Evolutionary conservation across 2,888 invertebrate genomes (phyloP), one percentile per base, ranked within the genome.

Genomic region (Drosophila putrida): DNA sequence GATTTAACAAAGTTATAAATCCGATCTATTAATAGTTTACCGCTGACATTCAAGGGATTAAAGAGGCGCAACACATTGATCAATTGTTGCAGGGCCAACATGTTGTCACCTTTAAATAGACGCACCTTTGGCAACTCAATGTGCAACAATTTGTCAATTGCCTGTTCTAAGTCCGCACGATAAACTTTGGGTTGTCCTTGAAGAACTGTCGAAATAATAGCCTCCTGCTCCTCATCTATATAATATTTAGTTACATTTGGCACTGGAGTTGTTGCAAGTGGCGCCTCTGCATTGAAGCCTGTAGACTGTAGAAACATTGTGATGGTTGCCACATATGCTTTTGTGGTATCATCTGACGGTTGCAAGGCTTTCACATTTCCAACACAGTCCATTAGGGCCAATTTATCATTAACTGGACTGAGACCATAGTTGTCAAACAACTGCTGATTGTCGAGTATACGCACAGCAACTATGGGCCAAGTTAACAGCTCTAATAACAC

Each of bases 141-240:
- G 93, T 91, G 55, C 90, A 87, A 41, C 94, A 92, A 88, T 95
- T 94, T 15, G 93, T 93, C 0, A 96, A 97, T 57, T 97, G 93
- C 35, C 94, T 93, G 92, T 96, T 98, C 94, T 95, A 98, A 64
- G 94, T 83, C 82, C 1, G 88, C 88, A 0, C 75, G 80, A 41
- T 77, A 83, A 2, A 75, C 51, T 27, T 57, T 59, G 0, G 43
- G 59, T 5, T 36, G 28, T 0, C 41, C 54, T 1, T 43, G 57
- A 0, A 71, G 41, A 0, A 83, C 88, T 0, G 66, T 51, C 0
- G 49, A 20, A 0, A 88, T 35, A 1, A 88, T 75, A 0, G 65
- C 60, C 5, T 41, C 35, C 4, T 74, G 67, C 9, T 79, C 88
- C 4, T 64, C 65, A 8, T 72, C 70, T 4, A 70, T 3, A 0